Evolutionary conservation across 2,797 vertebrate genomes (phyloP).

Genomic region (Dipus sagitta): DNA sequence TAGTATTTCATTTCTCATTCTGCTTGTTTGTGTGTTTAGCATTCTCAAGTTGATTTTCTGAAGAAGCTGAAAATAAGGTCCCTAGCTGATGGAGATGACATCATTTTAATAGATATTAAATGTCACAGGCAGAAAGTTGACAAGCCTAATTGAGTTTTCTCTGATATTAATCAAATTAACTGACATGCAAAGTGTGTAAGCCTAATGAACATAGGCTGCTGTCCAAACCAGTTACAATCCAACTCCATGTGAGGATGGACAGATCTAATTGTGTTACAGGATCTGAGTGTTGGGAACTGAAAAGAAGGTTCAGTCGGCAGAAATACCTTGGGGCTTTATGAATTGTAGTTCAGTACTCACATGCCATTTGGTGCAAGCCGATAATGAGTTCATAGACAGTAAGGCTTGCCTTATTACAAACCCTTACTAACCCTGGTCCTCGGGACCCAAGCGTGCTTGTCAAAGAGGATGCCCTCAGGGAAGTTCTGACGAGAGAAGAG

Average conservation of each 20-base stretch:
- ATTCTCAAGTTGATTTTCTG: slow-evolving; percentile 75
- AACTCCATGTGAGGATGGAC: slow-evolving; percentile 58
- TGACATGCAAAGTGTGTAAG: slow-evolving; percentile 78
- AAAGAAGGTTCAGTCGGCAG: slow-evolving; percentile 54
- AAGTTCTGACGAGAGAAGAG: neutral
- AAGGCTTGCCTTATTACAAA: neutral
- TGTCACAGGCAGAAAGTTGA: slow-evolving; percentile 79
- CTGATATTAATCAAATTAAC: slow-evolving; percentile 87
- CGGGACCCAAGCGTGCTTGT: neutral
- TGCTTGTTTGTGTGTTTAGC: slow-evolving; percentile 75
- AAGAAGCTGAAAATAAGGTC: slow-evolving; percentile 78
- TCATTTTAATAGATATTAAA: slow-evolving; percentile 85
- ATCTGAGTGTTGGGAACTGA: slow-evolving; percentile 15
- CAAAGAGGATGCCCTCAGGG: slow-evolving; percentile 7
- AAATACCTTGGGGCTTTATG: neutral
- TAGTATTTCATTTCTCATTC: slow-evolving; percentile 50
- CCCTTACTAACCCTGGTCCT: neutral
- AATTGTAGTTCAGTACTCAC: neutral
- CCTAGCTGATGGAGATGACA: slow-evolving; percentile 80
- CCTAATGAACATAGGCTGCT: slow-evolving; percentile 83
- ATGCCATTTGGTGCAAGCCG: neutral
- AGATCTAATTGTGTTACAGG: slow-evolving; percentile 53
- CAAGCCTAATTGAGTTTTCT: slow-evolving; percentile 84
- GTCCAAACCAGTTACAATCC: slow-evolving; percentile 81
- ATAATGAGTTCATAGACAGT: neutral